Base-by-base conservation (phyloP, 2,888 invertebrate species). In the Dromius quadrimaculatus region DNA sequence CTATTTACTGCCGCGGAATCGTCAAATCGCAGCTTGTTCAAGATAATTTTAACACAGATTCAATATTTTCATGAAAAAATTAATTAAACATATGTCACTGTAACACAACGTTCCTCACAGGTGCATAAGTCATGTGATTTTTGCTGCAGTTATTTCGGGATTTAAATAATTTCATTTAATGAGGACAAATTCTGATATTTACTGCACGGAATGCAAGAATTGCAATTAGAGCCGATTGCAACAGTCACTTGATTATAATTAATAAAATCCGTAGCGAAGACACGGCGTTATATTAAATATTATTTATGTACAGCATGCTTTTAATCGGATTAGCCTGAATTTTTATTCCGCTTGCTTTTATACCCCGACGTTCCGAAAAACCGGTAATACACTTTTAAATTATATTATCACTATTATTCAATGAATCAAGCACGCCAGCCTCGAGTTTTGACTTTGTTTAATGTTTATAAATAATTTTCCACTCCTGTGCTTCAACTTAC, bases 231-330 rank as follows among this genome's bases (percentile, higher is more conserved):
- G 32, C 20, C 62, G 38, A 59, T 62, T 47, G 64, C 64, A 36
- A 62, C 22, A 45, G 45, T 36, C 43, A 32, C 61, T 61, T 70
- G 62, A 70, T 70, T 70, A 70, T 70, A 70, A 70, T 70, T 70
- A 70, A 70, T 70, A 70, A 70, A 70, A 61, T 62, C 70, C 45
- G 62, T 34, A 57, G 22, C 22, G 68, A 65, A 28, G 68, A 68
- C 70, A 70, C 28, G 22, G 50, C 62, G 70, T 70, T 62, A 50
- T 62, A 70, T 70, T 70, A 70, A 70, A 70, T 70, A 62, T 62
- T 70, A 70, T 70, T 70, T 70, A 70, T 70, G 70, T 70, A 69
- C 50, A 54, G 32, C 28, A 32, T 59, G 59, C 36, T 47, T 15
- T 47, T 70, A 70, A 70, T 61, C 61, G 70, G 70, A 70, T 70